Evolutionary conservation across 2,797 vertebrate species (phyloP).

Genomic region (Enteromius argenteus): DNA sequence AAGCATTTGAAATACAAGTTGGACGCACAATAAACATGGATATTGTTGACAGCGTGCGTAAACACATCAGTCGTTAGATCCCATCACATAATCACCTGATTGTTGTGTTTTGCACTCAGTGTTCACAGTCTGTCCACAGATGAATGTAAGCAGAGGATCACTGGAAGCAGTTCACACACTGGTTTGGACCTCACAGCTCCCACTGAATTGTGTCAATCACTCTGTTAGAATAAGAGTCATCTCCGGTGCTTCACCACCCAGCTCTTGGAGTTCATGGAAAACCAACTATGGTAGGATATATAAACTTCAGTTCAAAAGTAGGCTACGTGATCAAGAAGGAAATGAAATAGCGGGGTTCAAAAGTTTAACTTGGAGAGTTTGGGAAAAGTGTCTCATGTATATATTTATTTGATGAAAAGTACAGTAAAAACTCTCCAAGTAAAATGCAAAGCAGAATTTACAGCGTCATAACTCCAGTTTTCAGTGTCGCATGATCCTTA

Average conservation of each 20-base stretch:
- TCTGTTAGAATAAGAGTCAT: conserved; percentile 70
- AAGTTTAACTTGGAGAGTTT: not conserved
- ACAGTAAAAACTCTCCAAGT: not conserved
- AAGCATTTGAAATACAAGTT: conserved; percentile 70
- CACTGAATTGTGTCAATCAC: conserved; percentile 73
- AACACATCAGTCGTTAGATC: not conserved
- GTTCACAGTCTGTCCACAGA: conserved; percentile 57
- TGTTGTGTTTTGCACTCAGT: not conserved
- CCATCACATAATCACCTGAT: too few species aligned
- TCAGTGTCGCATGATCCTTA: not conserved
- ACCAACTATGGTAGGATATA: conserved; percentile 63
- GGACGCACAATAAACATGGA: conserved; percentile 50
- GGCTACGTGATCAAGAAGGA: not conserved
- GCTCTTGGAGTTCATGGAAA: conserved; percentile 72
- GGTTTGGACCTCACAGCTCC: conserved; percentile 72
- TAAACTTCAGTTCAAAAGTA: not conserved
- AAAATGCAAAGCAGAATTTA: not conserved
- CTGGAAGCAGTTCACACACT: conserved; percentile 45
- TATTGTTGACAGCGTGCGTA: conserved; percentile 67
- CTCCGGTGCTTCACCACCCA: conserved; percentile 44
- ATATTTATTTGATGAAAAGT: too few species aligned
- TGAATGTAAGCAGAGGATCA: conserved; percentile 55
- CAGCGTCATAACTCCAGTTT: not conserved
- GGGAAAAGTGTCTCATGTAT: too few species aligned
- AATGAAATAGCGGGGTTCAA: not conserved